phyloP scores from a whole-genome alignment of 2,113 vertebrate species.

The Ginglymostoma cirratum region DNA sequence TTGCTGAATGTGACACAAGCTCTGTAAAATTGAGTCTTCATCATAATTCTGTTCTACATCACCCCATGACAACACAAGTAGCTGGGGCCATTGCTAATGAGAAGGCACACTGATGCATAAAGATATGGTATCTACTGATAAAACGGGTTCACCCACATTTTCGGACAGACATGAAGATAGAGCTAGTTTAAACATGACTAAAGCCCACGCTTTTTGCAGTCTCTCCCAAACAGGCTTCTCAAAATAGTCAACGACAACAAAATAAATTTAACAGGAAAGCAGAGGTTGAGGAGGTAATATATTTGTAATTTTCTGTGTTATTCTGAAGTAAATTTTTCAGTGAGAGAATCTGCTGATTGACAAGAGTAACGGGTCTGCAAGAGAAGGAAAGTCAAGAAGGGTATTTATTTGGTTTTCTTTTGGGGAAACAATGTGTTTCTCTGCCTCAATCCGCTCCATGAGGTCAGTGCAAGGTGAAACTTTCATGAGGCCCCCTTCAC shows the following conservation, averaged over 20 bases:
- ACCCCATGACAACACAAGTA: neutral
- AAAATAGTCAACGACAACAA: neutral
- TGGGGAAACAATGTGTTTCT: neutral
- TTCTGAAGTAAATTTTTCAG: neutral
- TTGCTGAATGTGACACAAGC: neutral
- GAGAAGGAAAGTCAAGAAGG: constrained; percentile 3
- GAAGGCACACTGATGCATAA: neutral
- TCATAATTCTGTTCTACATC: neutral
- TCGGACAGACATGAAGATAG: neutral
- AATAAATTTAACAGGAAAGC: neutral
- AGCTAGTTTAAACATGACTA: neutral
- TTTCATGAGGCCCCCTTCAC: neutral
- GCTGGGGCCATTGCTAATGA: neutral
- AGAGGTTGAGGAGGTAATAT: neutral
- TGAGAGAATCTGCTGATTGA: neutral
- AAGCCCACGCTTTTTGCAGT: neutral
- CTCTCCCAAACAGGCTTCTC: neutral
- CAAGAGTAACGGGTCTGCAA: neutral
- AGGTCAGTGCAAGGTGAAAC: neutral
- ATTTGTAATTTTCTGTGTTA: neutral
- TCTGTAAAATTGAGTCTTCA: neutral
- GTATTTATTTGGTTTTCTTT: neutral
- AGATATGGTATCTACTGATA: neutral
- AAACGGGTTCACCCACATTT: too few species aligned
- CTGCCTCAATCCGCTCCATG: neutral